Base-by-base conservation (phyloP, 2,797 vertebrate genomes). In the Cynopterus sphinx region DNA sequence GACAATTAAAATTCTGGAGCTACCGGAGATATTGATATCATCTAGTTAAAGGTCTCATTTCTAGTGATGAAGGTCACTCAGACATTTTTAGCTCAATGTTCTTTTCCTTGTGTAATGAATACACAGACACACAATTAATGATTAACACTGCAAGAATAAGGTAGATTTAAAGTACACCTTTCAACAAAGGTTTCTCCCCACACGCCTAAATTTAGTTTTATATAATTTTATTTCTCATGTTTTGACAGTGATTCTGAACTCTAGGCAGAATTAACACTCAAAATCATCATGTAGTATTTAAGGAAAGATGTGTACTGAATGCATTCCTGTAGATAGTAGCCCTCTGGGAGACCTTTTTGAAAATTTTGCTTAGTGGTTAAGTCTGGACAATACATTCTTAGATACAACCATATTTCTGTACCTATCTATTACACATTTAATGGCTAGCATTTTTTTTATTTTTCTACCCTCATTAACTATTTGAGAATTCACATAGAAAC, bases 251-350 rank as follows among this genome's bases (percentile, higher is more conserved):
- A 95, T 94, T 92, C 74, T 91, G 92, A 96, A 94, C 22, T 65
- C 28, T 70, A 83, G 83, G 36, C 55, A 94, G 65, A 79, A 49
- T 82, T 96, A 91, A 94, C 89, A 22, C 26, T 81, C 28, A 79
- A 91, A 96, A 86, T 82, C 43, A 91, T 95, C 68, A 91, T 75
- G 46, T 51, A 91, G 94, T 92, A 96, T 94, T 97, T 89, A 96
- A 96, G 70, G 73, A 91, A 71, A 70, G 22, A 92, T 70, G 15
- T 83, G 39, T 86, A 21, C 43, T 74, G 59, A 95, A 91, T 11
- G 2, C 13, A 78, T 89, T 96, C 63, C 39, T 95, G 28, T 78
- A 90, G 63, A 78, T 75, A 96, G 71, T 95, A 97, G 59, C 9
- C 55, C 31, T 19, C 8, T 81, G 55, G 86, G 70, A 91, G 15